Evolutionary conservation across 2,888 invertebrate species (phyloP), one percentile per base, ranked within the genome.

Genomic region (Junonia oenone): DNA sequence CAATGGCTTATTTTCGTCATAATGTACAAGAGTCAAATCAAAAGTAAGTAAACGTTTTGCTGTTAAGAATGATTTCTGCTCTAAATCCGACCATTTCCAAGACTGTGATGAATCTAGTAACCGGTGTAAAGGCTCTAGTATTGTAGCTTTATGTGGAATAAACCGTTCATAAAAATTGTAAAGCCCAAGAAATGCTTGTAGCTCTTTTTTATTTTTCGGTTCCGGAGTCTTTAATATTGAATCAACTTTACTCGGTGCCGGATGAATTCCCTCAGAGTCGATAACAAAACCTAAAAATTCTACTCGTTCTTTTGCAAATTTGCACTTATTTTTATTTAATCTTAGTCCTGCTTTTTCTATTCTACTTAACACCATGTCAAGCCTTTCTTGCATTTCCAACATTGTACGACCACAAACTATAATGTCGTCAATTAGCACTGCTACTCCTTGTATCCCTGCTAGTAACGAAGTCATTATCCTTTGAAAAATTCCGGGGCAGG

Each of bases 1-100:
- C 2, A 66, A 33, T 2, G 61, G 51, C 48, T 56, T 62, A 0
- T 56, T 40, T n/a, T 50, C 11, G 14, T 64, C 56, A 35, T 62
- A 67, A 40, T 63, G 60, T 2, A 62, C 62, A 13, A 64, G 27
- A 4, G 61, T 63, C 6, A 53, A 13, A 19, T 58, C 55, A 14
- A 52, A 57, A 0, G 55, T 43, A 0, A 38, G 48, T 56, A 52
- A 29, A 0, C 29, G 29, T 52, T 61, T 62, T 0, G 61, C 58
- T 6, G 35, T 46, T 13, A 55, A 31, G 45, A 63, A 67, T 2
- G 57, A 53, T 4, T 48, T 31, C 11, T 58, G 51, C 45, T 66
- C 62, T n/a, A n/a, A n/a, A 5, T 22, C 5, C 22, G 22, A 3
- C 22, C 22, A 22, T 22, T 22, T 5, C 22, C 22, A 22, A 22